Conservation (phyloP, 2,113 vertebrate species). For the Sus scrofa region T2T-Sscrofa CM000827.6:81654501-81655000, state of each 20-base stretch:
- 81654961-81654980: not conserved
- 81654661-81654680: not conserved
- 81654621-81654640: not conserved
- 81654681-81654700: not conserved
- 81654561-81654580: too few species aligned
- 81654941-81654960: not conserved
- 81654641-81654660: not conserved
- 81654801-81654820: not conserved
- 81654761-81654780: not conserved
- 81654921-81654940: not conserved
- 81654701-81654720: conserved; percentile 12
- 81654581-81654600: not conserved
- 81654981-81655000: not conserved
- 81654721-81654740: not conserved
- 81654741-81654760: not conserved
- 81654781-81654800: not conserved
- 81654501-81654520: not conserved
- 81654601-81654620: not conserved
- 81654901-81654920: not conserved
- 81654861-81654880: not conserved
- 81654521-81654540: not conserved
- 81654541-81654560: not conserved
- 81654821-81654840: conserved; percentile 22
- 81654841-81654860: not conserved
- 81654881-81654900: not conserved